Conservation (phyloP, 2,113 vertebrate genomes). For the Phylloscopus trochiloides region DNA sequence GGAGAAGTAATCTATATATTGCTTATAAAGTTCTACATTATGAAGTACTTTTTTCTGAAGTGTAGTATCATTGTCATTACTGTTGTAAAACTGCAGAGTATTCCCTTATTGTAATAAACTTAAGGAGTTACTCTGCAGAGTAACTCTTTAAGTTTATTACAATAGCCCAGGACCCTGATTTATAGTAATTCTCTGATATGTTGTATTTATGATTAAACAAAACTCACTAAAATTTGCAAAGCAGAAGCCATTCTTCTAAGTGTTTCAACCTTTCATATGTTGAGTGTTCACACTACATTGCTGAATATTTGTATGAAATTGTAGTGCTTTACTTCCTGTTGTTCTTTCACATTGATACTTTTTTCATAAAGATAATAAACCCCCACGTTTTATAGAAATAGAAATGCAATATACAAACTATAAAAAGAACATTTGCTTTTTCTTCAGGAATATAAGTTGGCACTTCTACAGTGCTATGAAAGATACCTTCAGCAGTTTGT, state of each 20-base stretch:
- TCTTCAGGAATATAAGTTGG: conserved; percentile 85
- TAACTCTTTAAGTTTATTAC: not conserved
- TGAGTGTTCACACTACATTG: not conserved
- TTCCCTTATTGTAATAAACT: not conserved
- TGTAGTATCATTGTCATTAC: not conserved
- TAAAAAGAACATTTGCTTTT: not conserved
- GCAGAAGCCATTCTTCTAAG: not conserved
- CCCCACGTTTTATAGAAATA: not conserved
- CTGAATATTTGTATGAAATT: not conserved
- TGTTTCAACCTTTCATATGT: not conserved
- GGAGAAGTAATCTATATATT: not conserved
- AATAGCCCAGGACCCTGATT: not conserved
- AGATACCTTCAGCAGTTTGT: conserved; percentile 80
- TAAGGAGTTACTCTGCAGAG: not conserved
- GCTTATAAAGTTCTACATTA: not conserved
- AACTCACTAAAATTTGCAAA: not conserved
- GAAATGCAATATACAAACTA: not conserved
- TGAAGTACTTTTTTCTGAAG: not conserved
- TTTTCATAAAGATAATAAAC: not conserved
- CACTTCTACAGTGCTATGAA: conserved; percentile 86
- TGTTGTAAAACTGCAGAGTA: not conserved
- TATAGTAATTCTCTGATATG: not conserved
- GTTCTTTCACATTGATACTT: not conserved
- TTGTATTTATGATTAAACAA: not conserved
- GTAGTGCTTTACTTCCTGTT: not conserved